A percentile compares a stretch with the other conserved stretches of the same genome.
phyloP scores from a whole-genome alignment of 1,140 invertebrate species.

The Eueides isabella region DNA sequence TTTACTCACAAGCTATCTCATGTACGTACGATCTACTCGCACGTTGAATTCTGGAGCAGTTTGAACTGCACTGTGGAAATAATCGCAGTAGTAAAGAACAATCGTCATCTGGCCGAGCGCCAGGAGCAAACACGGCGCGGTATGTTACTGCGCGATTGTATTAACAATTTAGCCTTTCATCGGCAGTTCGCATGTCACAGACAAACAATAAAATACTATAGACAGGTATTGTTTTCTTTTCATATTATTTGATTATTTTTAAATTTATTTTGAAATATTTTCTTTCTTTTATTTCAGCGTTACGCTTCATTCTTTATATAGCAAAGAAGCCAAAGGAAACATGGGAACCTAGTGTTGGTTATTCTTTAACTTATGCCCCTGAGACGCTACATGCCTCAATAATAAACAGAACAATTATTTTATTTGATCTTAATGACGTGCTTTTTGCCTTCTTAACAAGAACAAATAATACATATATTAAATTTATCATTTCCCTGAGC shows the following conservation, averaged over 20 bases:
- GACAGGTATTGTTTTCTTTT: slow-evolving; percentile 20
- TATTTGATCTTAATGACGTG: too few species aligned
- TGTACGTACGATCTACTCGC: slow-evolving; percentile 67
- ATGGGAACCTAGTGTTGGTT: too few species aligned
- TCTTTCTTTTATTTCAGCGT: too few species aligned
- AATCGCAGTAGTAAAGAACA: slow-evolving; percentile 63
- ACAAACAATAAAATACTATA: slow-evolving; percentile 28
- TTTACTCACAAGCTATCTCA: slow-evolving; percentile 66
- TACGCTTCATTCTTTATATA: too few species aligned
- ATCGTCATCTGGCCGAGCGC: slow-evolving; percentile 60
- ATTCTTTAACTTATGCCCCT: too few species aligned
- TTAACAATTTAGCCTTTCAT: slow-evolving; percentile 57
- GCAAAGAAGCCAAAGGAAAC: too few species aligned
- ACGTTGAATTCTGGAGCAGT: slow-evolving; percentile 49
- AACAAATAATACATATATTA: too few species aligned
- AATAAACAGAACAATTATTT: too few species aligned
- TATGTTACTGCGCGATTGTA: slow-evolving; percentile 57
- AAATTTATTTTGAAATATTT: too few species aligned
- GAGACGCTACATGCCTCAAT: too few species aligned
- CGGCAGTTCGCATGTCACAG: slow-evolving; percentile 30
- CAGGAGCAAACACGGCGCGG: slow-evolving; percentile 53
- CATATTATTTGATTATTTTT: not conserved
- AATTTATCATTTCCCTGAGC: too few species aligned
- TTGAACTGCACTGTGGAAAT: slow-evolving; percentile 55
- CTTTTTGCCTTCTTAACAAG: too few species aligned